Conservation (phyloP, 2,888 invertebrate genomes). For the Lasioglossum calceatum region DNA sequence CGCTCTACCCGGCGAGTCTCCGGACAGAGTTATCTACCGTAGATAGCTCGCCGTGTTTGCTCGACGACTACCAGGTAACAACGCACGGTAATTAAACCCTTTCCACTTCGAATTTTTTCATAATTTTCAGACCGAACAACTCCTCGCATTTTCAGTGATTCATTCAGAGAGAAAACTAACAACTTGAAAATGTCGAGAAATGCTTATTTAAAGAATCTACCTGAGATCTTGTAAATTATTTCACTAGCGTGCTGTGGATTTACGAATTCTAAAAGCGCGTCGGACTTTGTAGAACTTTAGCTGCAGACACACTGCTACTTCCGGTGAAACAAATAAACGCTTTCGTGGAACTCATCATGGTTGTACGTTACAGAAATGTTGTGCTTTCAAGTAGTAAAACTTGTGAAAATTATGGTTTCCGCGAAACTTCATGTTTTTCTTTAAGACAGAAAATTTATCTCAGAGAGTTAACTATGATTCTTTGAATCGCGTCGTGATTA, state of each 20-base stretch:
- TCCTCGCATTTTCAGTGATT: neutral
- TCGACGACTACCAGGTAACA: neutral
- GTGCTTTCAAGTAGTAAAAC: neutral
- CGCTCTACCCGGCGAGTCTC: slow-evolving; percentile 33
- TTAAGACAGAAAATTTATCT: neutral
- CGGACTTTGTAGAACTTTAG: neutral
- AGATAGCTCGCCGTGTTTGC: slow-evolving; percentile 22
- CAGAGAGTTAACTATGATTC: neutral
- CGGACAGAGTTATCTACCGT: slow-evolving; percentile 45
- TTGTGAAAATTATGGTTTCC: neutral
- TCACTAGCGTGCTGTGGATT: neutral
- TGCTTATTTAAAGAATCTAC: neutral
- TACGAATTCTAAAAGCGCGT: neutral
- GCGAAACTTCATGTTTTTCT: neutral
- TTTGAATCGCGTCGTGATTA: neutral
- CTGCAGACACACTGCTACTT: neutral
- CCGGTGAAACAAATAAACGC: neutral
- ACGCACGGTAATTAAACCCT: slow-evolving; percentile 32
- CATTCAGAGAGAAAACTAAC: neutral
- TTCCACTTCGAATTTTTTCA: neutral
- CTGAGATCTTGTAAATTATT: neutral
- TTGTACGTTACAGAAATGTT: too few species aligned
- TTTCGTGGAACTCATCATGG: neutral
- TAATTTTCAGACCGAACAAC: neutral
- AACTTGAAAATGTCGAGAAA: neutral